Percentiles rank a stretch among this genome's conserved stretches.
These are phyloP conservation scores for Furnarius figulus DNA, from an alignment of 2,113 vertebrate genomes.

Conservation along the genomic window DNA sequence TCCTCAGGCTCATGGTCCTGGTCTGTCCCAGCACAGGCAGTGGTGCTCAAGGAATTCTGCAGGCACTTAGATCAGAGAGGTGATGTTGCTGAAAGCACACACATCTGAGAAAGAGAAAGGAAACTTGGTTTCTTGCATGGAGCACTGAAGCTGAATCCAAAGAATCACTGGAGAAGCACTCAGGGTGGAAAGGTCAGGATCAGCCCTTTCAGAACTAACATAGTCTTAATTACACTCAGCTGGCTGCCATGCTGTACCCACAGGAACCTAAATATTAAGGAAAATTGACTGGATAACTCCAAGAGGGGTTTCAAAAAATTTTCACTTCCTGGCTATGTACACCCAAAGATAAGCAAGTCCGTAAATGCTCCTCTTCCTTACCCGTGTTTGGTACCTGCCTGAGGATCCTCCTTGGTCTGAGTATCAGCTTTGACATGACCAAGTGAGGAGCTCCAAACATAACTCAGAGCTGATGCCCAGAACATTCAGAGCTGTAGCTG, in stretches of 20 bases:
- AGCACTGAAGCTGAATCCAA: not conserved
- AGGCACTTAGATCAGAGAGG: not conserved
- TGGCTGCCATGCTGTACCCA: not conserved
- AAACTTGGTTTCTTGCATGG: not conserved
- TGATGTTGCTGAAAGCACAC: not conserved
- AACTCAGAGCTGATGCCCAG: not conserved
- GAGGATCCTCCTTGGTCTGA: not conserved
- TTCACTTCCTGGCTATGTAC: not conserved
- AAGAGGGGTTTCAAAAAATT: not conserved
- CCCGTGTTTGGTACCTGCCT: not conserved
- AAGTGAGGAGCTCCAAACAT: not conserved
- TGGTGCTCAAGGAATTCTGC: not conserved
- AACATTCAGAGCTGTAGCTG: not conserved
- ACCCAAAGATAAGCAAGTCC: not conserved
- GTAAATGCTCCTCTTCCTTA: not conserved
- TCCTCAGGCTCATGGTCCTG: not conserved
- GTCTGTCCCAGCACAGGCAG: not conserved
- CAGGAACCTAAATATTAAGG: not conserved
- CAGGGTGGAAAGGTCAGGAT: not conserved
- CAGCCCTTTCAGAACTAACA: not conserved
- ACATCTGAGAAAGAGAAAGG: not conserved
- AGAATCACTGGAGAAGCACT: not conserved
- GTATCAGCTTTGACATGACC: not conserved
- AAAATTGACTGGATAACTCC: not conserved
- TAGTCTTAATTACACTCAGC: not conserved